These are phyloP conservation scores for Diadumene lineata DNA, from an alignment of 92 coral and sea anemone genomes.

Conservation along the genomic window DNA sequence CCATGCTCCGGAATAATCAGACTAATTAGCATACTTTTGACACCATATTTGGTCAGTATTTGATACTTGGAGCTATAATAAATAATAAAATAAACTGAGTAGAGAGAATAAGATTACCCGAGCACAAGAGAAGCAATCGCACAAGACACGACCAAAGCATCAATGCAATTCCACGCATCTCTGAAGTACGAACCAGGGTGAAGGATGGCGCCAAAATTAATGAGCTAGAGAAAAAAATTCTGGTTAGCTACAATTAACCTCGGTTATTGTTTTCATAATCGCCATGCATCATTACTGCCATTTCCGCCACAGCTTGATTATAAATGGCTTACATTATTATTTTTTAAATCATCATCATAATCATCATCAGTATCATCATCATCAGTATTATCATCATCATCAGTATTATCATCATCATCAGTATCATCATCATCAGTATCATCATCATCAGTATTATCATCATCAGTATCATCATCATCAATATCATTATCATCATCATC, in stretches of 20 bases:
- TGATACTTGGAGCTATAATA: no score
- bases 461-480: conserved; percentile 5
- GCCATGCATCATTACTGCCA: no score
- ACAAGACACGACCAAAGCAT: conserved; percentile 91
- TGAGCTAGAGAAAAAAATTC: conserved; percentile 56
- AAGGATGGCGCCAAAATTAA: conserved; percentile 93
- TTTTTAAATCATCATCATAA: neutral
- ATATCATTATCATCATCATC: conserved; percentile 25
- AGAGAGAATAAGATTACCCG: conserved; percentile 44
- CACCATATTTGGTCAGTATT: no score
- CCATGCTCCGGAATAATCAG: no score
- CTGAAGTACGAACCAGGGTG: conserved; percentile 97
- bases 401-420: conserved; percentile 15
- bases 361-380: neutral
- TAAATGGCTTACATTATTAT: neutral
- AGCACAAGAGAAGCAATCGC: conserved; percentile 96
- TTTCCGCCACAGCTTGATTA: no score
- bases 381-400: conserved; percentile 4
- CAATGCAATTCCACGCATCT: conserved; percentile 97
- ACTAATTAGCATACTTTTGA: no score
- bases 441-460: conserved; percentile 13
- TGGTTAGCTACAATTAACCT: neutral
- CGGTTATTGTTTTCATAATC: neutral
- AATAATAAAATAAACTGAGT: neutral
- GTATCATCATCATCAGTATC: conserved; percentile 12